phyloP scores from a whole-genome alignment of 2,797 vertebrate species.

The Oreortyx pictus region DNA sequence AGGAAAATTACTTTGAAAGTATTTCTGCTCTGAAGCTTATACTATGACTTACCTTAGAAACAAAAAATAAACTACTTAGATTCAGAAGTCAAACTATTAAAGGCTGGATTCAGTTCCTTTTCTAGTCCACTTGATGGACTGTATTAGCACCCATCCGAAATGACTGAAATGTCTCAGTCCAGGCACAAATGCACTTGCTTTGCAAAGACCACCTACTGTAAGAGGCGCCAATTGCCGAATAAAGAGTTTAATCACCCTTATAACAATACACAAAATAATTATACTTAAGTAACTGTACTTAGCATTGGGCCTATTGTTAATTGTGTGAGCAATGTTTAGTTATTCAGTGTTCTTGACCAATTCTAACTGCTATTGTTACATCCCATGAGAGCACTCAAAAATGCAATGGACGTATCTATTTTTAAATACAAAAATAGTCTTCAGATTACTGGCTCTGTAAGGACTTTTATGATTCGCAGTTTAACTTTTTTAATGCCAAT shows the following conservation, averaged over 20 bases:
- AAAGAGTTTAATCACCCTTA: background rate
- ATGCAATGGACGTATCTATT: background rate
- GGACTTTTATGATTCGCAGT: background rate
- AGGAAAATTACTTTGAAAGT: slow-evolving; percentile 8
- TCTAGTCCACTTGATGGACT: background rate
- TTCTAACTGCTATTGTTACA: background rate
- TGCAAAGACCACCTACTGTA: background rate
- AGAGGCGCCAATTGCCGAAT: background rate
- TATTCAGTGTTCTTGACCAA: background rate
- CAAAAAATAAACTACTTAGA: background rate
- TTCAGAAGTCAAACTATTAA: background rate
- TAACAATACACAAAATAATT: background rate
- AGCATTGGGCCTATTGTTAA: background rate
- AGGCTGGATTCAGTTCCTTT: slow-evolving; percentile 1
- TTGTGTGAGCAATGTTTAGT: background rate
- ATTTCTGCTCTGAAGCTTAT: background rate
- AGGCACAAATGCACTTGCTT: background rate
- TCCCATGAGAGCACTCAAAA: background rate
- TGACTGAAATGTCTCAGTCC: background rate
- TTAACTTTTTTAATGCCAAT: slow-evolving; percentile 8
- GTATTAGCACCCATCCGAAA: background rate
- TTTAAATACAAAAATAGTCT: slow-evolving; percentile 32
- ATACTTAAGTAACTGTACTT: background rate
- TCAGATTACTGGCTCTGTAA: slow-evolving; percentile 21
- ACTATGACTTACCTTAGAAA: background rate